phyloP scores from a whole-genome alignment of 1,140 invertebrate genomes.

The Achroia grisella region DNA sequence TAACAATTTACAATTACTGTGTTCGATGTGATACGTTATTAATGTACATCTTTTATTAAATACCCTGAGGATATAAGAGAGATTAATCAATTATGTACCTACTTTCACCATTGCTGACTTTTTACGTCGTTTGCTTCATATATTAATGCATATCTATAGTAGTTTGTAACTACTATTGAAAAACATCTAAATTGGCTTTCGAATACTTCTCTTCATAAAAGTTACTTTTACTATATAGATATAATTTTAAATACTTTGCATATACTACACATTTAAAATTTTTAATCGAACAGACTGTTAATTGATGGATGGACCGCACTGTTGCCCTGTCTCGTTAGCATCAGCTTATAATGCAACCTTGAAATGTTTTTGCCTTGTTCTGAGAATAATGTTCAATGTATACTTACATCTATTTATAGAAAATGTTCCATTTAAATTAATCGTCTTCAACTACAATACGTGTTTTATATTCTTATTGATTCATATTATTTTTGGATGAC shows the following conservation, averaged over 20 bases:
- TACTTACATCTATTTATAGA: too few relatives aligned
- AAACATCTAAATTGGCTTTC: too few relatives aligned
- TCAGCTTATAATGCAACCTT: slow-evolving; percentile 2
- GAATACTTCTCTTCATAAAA: too few relatives aligned
- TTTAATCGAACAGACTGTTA: slow-evolving; percentile 26
- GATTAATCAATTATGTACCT: slow-evolving; percentile 47
- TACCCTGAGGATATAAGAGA: slow-evolving; percentile 29
- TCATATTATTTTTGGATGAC: too few relatives aligned
- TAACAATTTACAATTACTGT: slow-evolving; percentile 47
- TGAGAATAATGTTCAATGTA: too few relatives aligned
- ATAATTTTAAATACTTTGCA: slow-evolving; percentile 3
- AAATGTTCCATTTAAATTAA: too few relatives aligned
- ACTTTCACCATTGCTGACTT: slow-evolving; percentile 40
- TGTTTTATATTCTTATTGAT: too few relatives aligned
- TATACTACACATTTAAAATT: slow-evolving; percentile 32
- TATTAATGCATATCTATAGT: too few relatives aligned
- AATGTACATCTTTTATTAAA: slow-evolving; percentile 34
- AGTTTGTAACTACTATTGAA: too few relatives aligned
- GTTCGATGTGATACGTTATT: slow-evolving; percentile 45
- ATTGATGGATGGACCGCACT: slow-evolving; percentile 27
- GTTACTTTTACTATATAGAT: too few relatives aligned
- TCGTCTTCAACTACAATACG: too few relatives aligned
- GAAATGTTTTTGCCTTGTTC: not conserved
- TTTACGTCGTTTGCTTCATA: too few relatives aligned
- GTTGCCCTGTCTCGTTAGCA: slow-evolving; percentile 32